A percentile compares a stretch with the other conserved stretches of the same genome.
Conservation (phyloP, 1,140 invertebrate genomes). For the Hydropsyche tenuis region DNA sequence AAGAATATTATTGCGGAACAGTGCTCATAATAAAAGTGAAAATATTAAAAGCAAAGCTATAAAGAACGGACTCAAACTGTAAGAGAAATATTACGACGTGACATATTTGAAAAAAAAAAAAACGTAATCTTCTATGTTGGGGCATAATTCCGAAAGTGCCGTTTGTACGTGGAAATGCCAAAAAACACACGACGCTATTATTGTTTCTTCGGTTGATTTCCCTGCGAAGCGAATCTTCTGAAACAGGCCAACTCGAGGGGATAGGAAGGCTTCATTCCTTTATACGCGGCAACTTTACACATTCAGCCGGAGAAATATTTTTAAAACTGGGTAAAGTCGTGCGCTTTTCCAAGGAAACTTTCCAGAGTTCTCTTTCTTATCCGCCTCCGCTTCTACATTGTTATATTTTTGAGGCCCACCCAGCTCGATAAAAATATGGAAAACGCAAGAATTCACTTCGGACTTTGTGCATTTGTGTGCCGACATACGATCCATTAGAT, state of each 20-base stretch:
- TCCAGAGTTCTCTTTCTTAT: slow-evolving; percentile 4
- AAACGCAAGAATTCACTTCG: background rate
- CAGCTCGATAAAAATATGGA: slow-evolving; percentile 4
- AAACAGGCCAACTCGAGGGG: background rate
- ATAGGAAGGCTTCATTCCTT: background rate
- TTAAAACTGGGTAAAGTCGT: slow-evolving; percentile 27
- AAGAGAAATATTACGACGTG: too few relatives aligned
- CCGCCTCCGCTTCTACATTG: slow-evolving; percentile 6
- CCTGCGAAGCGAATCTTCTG: slow-evolving; percentile 7
- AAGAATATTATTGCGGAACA: background rate
- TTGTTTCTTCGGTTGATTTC: background rate
- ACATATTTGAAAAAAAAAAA: too few relatives aligned
- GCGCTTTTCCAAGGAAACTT: slow-evolving; percentile 12
- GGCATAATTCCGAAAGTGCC: background rate
- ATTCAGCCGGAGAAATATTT: slow-evolving; percentile 27
- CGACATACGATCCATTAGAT: background rate
- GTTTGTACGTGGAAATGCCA: background rate
- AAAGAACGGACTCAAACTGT: too few relatives aligned
- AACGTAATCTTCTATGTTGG: background rate
- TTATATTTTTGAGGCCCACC: background rate
- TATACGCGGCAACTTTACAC: slow-evolving; percentile 33
- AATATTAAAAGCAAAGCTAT: too few relatives aligned
- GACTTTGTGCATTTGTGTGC: background rate
- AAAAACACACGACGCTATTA: slow-evolving; percentile 10
- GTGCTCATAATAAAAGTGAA: background rate